Conservation (phyloP, 1,140 invertebrate genomes). For the Rhagoletis pomonella region DNA sequence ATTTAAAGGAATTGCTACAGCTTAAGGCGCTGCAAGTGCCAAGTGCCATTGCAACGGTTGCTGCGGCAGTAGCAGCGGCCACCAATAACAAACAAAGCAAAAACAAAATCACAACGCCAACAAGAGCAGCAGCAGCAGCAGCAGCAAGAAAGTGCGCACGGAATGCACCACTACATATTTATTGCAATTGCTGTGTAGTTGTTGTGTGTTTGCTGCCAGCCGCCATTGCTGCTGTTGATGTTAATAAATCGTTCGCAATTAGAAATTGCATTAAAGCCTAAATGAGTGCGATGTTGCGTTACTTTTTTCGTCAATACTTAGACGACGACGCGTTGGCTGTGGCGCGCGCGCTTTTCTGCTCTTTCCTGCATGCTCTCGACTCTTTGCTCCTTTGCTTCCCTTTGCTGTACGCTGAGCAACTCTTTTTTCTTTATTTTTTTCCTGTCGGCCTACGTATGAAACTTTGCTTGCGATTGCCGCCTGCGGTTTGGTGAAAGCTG, state of each 20-base stretch:
- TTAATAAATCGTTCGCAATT: constrained; percentile 56
- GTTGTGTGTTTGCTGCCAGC: not conserved
- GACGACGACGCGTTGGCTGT: not conserved
- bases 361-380: not conserved
- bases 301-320: constrained; percentile 34
- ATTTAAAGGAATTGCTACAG: constrained; percentile 43
- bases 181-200: constrained; percentile 6
- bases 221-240: constrained; percentile 48
- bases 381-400: not conserved
- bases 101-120: not conserved
- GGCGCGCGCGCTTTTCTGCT: too few species aligned
- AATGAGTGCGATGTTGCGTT: constrained; percentile 53
- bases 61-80: not conserved
- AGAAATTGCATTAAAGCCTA: constrained; percentile 54
- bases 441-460: not conserved
- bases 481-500: not conserved
- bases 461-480: not conserved
- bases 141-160: constrained; percentile 5
- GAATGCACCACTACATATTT: constrained; percentile 34
- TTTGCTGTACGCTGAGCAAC: too few species aligned
- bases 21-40: constrained; percentile 33
- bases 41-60: not conserved
- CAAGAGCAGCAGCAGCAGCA: not conserved
- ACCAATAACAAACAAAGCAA: not conserved
- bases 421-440: not conserved